Percentiles rank a stretch among this genome's conserved stretches.
phyloP scores from a whole-genome alignment of 2,797 vertebrate species.

The Geotrypetes seraphini region DNA sequence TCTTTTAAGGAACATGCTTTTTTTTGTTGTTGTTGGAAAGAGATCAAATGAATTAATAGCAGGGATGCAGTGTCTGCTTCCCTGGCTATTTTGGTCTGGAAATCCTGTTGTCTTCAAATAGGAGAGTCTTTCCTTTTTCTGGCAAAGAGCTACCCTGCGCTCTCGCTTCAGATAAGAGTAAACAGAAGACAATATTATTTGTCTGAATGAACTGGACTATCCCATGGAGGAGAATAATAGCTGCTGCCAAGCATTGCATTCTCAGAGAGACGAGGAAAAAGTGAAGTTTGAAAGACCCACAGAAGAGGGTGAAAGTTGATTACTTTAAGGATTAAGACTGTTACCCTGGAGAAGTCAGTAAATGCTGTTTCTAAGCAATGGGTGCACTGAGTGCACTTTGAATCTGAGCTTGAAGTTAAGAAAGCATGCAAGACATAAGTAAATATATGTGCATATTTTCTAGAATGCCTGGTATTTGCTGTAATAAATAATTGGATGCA shows the following conservation, averaged over 20 bases:
- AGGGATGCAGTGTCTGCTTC: slow-evolving; percentile 27
- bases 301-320: slow-evolving; percentile 52
- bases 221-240: slow-evolving; percentile 60
- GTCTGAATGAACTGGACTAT: slow-evolving; percentile 47
- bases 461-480: too few relatives aligned
- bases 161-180: slow-evolving; percentile 49
- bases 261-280: too few relatives aligned
- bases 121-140: slow-evolving; percentile 28
- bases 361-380: slow-evolving; percentile 60
- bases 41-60: slow-evolving; percentile 37
- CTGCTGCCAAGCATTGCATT: slow-evolving; percentile 47
- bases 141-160: slow-evolving; percentile 30
- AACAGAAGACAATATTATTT: slow-evolving; percentile 57
- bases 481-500: too few relatives aligned
- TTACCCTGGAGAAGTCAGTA: slow-evolving; percentile 59
- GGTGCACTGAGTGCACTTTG: slow-evolving; percentile 45
- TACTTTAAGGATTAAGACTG: slow-evolving; percentile 61
- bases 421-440: slow-evolving; percentile 37
- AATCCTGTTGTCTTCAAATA: slow-evolving; percentile 20
- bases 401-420: slow-evolving; percentile 38
- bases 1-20: slow-evolving; percentile 19
- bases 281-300: slow-evolving; percentile 43
- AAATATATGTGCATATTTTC: too few relatives aligned
- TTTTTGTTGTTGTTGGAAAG: slow-evolving; percentile 3
- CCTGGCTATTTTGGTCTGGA: slow-evolving; percentile 33